phyloP scores from a whole-genome alignment of 2,888 invertebrate genomes.

The Oscheius sp. region DNA sequence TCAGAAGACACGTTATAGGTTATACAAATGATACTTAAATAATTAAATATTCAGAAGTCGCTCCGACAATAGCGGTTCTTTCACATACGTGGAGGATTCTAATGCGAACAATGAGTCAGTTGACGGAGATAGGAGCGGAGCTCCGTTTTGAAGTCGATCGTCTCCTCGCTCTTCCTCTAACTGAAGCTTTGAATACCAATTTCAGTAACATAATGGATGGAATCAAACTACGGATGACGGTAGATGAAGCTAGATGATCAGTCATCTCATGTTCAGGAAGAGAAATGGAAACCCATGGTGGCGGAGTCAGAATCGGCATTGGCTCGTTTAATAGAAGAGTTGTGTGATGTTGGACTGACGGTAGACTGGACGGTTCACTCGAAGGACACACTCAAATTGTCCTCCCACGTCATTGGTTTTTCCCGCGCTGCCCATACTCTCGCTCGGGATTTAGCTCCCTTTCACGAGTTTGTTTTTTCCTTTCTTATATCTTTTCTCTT shows the following conservation, averaged over 20 bases:
- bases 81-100: slow-evolving; percentile 65
- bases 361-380: slow-evolving; percentile 64
- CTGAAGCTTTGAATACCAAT: slow-evolving; percentile 81
- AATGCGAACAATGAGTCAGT: slow-evolving; percentile 59
- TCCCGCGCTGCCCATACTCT: slow-evolving; percentile 59
- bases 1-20: slow-evolving; percentile 67
- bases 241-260: slow-evolving; percentile 51
- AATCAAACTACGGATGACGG: slow-evolving; percentile 77
- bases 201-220: slow-evolving; percentile 85
- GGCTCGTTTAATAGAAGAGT: slow-evolving; percentile 74
- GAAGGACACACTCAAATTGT: slow-evolving; percentile 56
- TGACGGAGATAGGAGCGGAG: slow-evolving; percentile 80
- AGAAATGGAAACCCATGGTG: slow-evolving; percentile 84
- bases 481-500: neutral
- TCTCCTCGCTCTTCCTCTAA: slow-evolving; percentile 81
- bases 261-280: too few species aligned
- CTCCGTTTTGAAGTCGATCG: slow-evolving; percentile 87
- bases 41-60: slow-evolving; percentile 52
- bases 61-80: slow-evolving; percentile 66
- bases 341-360: slow-evolving; percentile 64
- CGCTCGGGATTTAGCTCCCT: slow-evolving; percentile 58
- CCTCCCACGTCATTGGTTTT: slow-evolving; percentile 64
- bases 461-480: slow-evolving; percentile 47
- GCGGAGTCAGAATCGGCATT: slow-evolving; percentile 80
- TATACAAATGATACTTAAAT: neutral